A percentile compares a stretch with the other conserved stretches of the same genome.
phyloP scores from a whole-genome alignment of 1,140 invertebrate species.

The Drosophila nigromelanica region DNA sequence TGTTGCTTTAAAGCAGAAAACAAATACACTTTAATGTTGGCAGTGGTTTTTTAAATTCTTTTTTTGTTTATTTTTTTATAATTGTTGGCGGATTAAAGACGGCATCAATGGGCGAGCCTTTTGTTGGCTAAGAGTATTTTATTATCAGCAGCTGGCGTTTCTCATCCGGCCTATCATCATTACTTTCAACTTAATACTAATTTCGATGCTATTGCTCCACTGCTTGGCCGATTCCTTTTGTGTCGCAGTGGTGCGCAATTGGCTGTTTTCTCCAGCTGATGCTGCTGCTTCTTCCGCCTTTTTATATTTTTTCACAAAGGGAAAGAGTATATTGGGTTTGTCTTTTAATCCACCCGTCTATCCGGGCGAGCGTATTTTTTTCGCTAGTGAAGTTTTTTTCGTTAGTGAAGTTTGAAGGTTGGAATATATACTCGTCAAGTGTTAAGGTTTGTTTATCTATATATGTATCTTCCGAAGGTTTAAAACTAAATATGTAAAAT shows the following conservation, averaged over 20 bases:
- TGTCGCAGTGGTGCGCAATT: slow-evolving; percentile 24
- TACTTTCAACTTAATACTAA: slow-evolving; percentile 78
- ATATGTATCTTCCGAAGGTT: too few species aligned
- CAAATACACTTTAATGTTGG: slow-evolving; percentile 38
- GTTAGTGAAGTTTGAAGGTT: too few species aligned
- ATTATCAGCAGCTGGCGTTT: slow-evolving; percentile 76
- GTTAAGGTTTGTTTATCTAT: too few species aligned
- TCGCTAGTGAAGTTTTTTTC: too few species aligned
- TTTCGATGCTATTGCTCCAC: slow-evolving; percentile 51
- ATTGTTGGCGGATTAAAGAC: slow-evolving; percentile 49
- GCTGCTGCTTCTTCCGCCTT: background rate
- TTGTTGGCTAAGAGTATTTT: slow-evolving; percentile 41
- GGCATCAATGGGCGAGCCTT: slow-evolving; percentile 21
- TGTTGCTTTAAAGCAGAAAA: slow-evolving; percentile 46
- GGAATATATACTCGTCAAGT: too few species aligned
- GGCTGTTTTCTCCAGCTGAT: slow-evolving; percentile 14
- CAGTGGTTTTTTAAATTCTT: slow-evolving; percentile 6
- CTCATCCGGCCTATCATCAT: slow-evolving; percentile 69
- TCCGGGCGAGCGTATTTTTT: too few species aligned
- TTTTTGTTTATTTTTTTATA: slow-evolving; percentile 32
- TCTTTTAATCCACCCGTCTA: too few species aligned
- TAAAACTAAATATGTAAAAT: too few species aligned
- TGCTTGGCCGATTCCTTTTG: slow-evolving; percentile 4
- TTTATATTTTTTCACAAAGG: background rate
- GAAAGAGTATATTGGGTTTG: too few species aligned